phyloP scores from a whole-genome alignment of 1,140 invertebrate genomes.

The Ridgeia piscesae region DNA sequence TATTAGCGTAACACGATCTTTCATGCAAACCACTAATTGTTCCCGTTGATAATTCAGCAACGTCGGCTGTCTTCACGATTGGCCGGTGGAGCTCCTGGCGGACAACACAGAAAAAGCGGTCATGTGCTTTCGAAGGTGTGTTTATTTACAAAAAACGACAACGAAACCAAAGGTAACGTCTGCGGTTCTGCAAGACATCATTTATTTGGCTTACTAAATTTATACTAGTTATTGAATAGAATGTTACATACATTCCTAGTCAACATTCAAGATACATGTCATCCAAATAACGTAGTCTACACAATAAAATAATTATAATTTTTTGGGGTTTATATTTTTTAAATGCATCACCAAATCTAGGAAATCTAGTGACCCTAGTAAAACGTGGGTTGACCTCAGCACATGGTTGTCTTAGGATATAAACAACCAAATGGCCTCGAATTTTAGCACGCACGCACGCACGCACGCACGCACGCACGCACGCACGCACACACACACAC shows the following conservation, averaged over 20 bases:
- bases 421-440: too few relatives aligned
- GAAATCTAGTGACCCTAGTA: too few relatives aligned
- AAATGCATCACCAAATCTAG: too few relatives aligned
- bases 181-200: neutral
- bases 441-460: too few relatives aligned
- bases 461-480: too few relatives aligned
- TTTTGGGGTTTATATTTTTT: too few relatives aligned
- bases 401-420: too few relatives aligned
- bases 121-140: slow-evolving; percentile 47
- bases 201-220: neutral
- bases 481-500: too few relatives aligned
- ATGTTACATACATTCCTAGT: neutral
- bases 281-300: neutral
- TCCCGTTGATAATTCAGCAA: neutral
- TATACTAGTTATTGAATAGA: neutral
- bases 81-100: slow-evolving; percentile 43
- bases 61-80: slow-evolving; percentile 40
- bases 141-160: neutral
- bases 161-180: neutral
- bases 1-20: neutral
- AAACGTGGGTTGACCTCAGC: too few relatives aligned
- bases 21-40: neutral
- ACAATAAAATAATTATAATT: too few relatives aligned
- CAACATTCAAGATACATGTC: neutral
- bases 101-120: slow-evolving; percentile 44